These are phyloP conservation scores for Neotoma lepida DNA, from an alignment of 2,113 vertebrate genomes.

Conservation along the genomic window DNA sequence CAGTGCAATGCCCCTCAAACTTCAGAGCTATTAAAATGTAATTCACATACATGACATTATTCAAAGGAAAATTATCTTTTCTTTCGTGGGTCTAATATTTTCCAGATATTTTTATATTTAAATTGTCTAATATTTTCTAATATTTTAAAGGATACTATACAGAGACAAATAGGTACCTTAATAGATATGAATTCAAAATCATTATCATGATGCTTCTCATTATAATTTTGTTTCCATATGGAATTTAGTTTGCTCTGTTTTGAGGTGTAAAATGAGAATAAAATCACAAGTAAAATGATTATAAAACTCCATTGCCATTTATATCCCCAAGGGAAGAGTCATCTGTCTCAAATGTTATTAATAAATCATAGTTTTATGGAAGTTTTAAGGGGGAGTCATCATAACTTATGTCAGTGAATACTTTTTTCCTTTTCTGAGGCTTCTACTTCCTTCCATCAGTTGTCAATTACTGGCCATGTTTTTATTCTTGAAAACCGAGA, in stretches of 20 bases:
- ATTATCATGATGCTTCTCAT: not conserved
- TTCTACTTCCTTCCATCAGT: conserved; percentile 1
- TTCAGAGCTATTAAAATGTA: conserved; percentile 25
- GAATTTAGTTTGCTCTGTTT: conserved; percentile 24
- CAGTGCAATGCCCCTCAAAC: conserved; percentile 9
- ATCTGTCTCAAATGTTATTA: conserved; percentile 48
- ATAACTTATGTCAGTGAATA: conserved; percentile 14
- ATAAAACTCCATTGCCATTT: conserved; percentile 9
- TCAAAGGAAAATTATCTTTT: conserved; percentile 27
- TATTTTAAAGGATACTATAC: not conserved
- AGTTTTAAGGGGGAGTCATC: conserved; percentile 39
- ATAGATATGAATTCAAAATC: conserved; percentile 54
- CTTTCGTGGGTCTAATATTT: not conserved
- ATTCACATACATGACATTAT: not conserved
- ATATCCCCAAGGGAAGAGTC: conserved; percentile 20
- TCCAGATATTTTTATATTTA: conserved; percentile 16
- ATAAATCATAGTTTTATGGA: conserved; percentile 53
- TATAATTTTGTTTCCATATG: conserved; percentile 18
- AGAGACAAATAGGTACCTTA: not conserved
- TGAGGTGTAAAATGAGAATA: conserved; percentile 33
- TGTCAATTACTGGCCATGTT: not conserved
- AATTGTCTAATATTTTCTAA: conserved; percentile 43
- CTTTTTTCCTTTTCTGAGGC: not conserved
- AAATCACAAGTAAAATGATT: conserved; percentile 43
- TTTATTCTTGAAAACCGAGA: not conserved